These are phyloP conservation scores for Gymnothorax javanicus DNA, from an alignment of 2,797 vertebrate genomes.

Conservation along the genomic window DNA sequence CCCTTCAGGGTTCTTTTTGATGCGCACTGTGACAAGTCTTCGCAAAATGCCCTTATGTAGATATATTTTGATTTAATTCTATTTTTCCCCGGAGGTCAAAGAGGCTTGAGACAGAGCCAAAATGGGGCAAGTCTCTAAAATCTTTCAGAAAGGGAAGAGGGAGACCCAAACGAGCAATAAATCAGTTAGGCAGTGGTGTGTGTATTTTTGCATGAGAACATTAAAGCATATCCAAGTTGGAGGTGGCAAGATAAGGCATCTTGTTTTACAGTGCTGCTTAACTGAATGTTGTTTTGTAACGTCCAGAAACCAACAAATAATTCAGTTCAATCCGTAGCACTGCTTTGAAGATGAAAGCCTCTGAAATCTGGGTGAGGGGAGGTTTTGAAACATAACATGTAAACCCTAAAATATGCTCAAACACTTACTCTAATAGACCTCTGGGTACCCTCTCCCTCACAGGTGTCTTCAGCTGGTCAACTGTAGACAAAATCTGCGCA, in stretches of 20 bases:
- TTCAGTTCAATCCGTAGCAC: conserved; percentile 22
- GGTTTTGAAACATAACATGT: not conserved
- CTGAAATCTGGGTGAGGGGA: conserved; percentile 5
- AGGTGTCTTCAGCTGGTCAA: not conserved
- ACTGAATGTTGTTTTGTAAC: not conserved
- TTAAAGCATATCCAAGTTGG: not conserved
- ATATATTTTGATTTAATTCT: too few species aligned
- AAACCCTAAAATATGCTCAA: conserved; percentile 10
- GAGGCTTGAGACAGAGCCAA: too few species aligned
- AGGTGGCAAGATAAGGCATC: not conserved
- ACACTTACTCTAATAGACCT: not conserved
- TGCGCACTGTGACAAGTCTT: too few species aligned
- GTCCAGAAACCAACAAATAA: conserved; percentile 15
- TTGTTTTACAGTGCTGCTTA: too few species aligned
- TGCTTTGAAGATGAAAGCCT: conserved; percentile 24
- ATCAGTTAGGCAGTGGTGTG: not conserved
- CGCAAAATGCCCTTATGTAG: too few species aligned
- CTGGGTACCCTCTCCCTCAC: not conserved
- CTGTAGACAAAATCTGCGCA: not conserved
- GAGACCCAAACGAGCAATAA: not conserved
- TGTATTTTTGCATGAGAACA: not conserved
- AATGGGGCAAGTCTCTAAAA: not conserved
- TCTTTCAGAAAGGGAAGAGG: not conserved
- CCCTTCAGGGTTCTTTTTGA: too few species aligned
- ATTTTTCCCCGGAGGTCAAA: too few species aligned